A percentile compares a stretch with the other conserved stretches of the same genome.
Evolutionary conservation across 2,113 vertebrate species (phyloP).

Genomic region (Centropristis striata): DNA sequence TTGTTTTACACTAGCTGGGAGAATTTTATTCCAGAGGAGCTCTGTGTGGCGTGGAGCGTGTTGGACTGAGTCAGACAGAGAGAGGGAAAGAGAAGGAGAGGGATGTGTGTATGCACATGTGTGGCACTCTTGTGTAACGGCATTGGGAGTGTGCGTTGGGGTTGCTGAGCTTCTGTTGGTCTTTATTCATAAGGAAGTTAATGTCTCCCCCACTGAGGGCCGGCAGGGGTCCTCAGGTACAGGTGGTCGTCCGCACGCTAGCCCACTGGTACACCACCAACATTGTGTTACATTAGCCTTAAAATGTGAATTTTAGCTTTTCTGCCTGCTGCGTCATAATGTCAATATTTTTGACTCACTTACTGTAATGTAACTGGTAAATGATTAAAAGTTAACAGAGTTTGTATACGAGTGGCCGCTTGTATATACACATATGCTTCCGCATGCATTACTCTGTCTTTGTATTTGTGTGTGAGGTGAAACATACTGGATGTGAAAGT

Average conservation of each 20-base stretch:
- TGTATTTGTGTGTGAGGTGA: not conserved
- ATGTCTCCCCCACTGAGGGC: conserved; percentile 48
- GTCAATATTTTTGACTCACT: too few relatives aligned
- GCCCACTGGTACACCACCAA: not conserved
- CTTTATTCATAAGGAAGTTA: conserved; percentile 66
- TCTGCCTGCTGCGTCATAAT: not conserved
- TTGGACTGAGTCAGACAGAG: conserved; percentile 45
- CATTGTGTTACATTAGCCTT: not conserved
- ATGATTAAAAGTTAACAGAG: not conserved
- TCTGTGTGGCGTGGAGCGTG: conserved; percentile 48
- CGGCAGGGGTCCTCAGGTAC: conserved; percentile 53
- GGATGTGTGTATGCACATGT: conserved; percentile 11
- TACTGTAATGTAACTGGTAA: too few relatives aligned
- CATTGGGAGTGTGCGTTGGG: conserved; percentile 13
- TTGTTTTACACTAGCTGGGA: conserved; percentile 77
- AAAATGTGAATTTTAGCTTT: not conserved
- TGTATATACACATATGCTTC: not conserved
- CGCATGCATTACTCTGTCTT: not conserved
- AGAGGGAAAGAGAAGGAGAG: conserved; percentile 10
- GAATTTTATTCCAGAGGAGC: conserved; percentile 66
- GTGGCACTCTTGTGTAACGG: conserved; percentile 17
- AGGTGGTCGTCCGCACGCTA: conserved; percentile 18
- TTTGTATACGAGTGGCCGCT: not conserved
- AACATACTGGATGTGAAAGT: conserved; percentile 53
- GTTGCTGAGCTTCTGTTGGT: conserved; percentile 44